Evolutionary conservation across 2,113 vertebrate genomes (phyloP).

Genomic region (Psettodes erumei): DNA sequence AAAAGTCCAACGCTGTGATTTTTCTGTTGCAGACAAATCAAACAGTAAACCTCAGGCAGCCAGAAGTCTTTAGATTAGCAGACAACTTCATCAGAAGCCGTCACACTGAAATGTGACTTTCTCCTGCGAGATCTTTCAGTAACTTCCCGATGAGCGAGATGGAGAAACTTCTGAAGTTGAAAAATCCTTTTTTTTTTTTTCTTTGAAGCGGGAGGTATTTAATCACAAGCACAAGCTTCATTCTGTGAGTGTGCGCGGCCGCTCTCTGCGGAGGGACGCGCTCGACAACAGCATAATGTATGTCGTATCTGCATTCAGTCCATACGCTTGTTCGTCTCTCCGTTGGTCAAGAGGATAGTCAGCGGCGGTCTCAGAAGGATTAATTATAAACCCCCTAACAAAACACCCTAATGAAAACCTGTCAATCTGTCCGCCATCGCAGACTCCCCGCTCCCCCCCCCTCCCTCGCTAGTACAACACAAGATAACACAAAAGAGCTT

Average conservation of each 20-base stretch:
- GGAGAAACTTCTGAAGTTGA: constrained; percentile 23
- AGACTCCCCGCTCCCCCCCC: constrained; percentile 17
- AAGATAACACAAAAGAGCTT: constrained; percentile 14
- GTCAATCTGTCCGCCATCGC: constrained; percentile 57
- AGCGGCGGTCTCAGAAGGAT: constrained; percentile 59
- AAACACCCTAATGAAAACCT: constrained; percentile 65
- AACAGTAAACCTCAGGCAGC: background rate
- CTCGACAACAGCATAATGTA: constrained; percentile 28
- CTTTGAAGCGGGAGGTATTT: constrained; percentile 27
- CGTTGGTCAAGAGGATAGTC: constrained; percentile 36
- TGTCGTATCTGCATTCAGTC: constrained; percentile 53
- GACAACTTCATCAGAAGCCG: background rate
- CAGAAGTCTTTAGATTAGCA: background rate
- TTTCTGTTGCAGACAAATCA: too few species aligned
- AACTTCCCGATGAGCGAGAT: background rate
- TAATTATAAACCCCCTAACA: constrained; percentile 66
- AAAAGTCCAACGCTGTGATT: too few species aligned
- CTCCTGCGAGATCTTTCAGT: background rate
- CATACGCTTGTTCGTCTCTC: constrained; percentile 15
- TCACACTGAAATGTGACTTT: constrained; percentile 6
- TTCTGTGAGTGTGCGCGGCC: constrained; percentile 10
- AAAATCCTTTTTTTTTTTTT: constrained; percentile 26
- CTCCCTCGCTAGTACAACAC: constrained; percentile 39
- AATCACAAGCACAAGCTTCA: background rate
- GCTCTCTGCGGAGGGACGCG: background rate